Conservation (phyloP, 2,797 vertebrate species). For the Eidolon dupreanum region DNA sequence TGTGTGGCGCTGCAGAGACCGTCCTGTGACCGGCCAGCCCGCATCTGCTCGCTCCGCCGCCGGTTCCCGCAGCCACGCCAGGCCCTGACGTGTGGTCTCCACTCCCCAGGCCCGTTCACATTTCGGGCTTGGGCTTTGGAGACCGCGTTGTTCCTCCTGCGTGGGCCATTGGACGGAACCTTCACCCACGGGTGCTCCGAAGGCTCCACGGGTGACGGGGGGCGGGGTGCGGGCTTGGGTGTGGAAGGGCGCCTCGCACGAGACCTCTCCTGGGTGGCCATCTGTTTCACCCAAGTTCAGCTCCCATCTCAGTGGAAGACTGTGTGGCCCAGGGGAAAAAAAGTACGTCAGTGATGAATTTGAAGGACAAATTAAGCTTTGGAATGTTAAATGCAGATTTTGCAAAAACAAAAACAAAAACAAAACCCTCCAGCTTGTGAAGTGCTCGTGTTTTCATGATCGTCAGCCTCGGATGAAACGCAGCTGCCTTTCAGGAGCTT, state of each 20-base stretch:
- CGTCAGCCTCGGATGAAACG: neutral
- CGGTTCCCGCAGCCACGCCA: too few species aligned
- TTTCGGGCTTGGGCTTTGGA: neutral
- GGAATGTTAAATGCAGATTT: conserved; percentile 44
- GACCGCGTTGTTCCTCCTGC: neutral
- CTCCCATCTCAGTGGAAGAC: neutral
- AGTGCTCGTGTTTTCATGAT: neutral
- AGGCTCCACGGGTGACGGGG: too few species aligned
- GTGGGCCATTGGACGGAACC: accelerated
- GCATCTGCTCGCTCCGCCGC: too few species aligned
- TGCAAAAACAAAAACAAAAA: neutral
- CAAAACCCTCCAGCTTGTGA: neutral
- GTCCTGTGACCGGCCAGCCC: too few species aligned
- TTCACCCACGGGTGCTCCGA: neutral
- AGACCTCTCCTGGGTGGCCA: neutral
- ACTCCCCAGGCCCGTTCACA: accelerated
- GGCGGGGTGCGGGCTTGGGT: neutral
- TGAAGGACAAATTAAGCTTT: conserved; percentile 1
- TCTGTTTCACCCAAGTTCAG: neutral
- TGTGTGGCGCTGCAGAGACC: accelerated
- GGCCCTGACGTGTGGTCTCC: too few species aligned
- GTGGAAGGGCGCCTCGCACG: accelerated
- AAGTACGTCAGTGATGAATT: neutral
- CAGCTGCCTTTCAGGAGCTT: conserved; percentile 47
- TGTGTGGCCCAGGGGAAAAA: neutral